Percentiles rank a stretch among this genome's conserved stretches.
These are phyloP conservation scores for Leptogaster cylindrica DNA, from an alignment of 2,888 invertebrate species.

Conservation along the genomic window DNA sequence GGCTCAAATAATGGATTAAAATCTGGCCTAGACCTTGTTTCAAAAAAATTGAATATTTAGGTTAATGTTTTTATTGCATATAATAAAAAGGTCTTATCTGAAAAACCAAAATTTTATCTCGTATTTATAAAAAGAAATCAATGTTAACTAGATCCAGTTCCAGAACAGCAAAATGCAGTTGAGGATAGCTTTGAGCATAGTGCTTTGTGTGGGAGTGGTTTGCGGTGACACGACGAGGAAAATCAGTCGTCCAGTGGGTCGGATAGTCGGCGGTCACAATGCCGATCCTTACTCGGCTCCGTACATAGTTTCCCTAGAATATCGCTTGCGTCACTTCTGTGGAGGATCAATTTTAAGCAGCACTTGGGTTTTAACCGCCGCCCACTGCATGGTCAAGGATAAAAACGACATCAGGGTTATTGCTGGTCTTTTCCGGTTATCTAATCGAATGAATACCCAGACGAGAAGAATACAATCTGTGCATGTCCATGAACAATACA, in stretches of 20 bases:
- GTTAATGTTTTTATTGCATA: too few relatives aligned
- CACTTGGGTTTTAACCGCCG: slow-evolving; percentile 61
- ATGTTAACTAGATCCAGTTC: neutral
- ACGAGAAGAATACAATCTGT: slow-evolving; percentile 53
- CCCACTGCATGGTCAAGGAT: slow-evolving; percentile 53
- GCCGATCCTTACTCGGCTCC: slow-evolving; percentile 61
- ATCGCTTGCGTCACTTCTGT: slow-evolving; percentile 52
- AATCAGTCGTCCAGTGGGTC: slow-evolving; percentile 54
- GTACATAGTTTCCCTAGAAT: slow-evolving; percentile 59
- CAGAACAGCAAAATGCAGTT: slow-evolving; percentile 3
- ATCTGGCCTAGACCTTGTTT: too few relatives aligned
- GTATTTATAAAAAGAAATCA: neutral
- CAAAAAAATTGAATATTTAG: too few relatives aligned
- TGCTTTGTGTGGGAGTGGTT: neutral
- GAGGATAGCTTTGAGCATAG: neutral
- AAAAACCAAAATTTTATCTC: too few relatives aligned
- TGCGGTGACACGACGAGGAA: neutral
- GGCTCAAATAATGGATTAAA: too few relatives aligned
- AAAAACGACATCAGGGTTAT: neutral
- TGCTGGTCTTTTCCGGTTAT: slow-evolving; percentile 60
- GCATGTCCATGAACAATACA: slow-evolving; percentile 55
- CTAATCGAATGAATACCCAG: slow-evolving; percentile 49
- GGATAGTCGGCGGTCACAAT: slow-evolving; percentile 57
- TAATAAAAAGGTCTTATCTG: too few relatives aligned
- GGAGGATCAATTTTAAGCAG: slow-evolving; percentile 62